These are phyloP conservation scores for Notodromas monacha DNA, from an alignment of 2,888 invertebrate species.

Conservation along the genomic window DNA sequence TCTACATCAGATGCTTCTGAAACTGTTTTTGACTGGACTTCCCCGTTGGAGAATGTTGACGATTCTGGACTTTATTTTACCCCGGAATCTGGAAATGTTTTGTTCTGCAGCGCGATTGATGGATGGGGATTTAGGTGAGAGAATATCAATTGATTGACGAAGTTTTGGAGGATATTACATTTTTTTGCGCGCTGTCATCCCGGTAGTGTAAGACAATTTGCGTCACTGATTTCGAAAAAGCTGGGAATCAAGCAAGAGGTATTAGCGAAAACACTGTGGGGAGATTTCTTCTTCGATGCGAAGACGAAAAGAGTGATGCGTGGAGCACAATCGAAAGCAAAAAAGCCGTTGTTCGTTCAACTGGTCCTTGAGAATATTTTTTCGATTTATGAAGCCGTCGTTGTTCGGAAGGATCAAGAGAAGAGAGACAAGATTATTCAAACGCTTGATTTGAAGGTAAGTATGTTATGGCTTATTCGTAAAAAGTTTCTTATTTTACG, in stretches of 20 bases:
- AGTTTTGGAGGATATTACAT: constrained; percentile 7
- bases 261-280: constrained; percentile 56
- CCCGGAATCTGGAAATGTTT: constrained; percentile 71
- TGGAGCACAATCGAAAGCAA: constrained; percentile 68
- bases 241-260: constrained; percentile 35
- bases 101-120: constrained; percentile 80
- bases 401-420: constrained; percentile 23
- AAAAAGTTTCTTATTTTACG: too few species aligned
- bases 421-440: constrained; percentile 17
- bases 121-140: constrained; percentile 51
- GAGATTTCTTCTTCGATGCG: constrained; percentile 56
- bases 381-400: constrained; percentile 52
- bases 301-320: constrained; percentile 49
- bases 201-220: constrained; percentile 48
- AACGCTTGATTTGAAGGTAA: constrained; percentile 12
- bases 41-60: constrained; percentile 43
- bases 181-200: too few species aligned
- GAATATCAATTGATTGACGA: constrained; percentile 1
- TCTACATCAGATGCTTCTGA: neutral
- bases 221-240: constrained; percentile 35
- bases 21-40: constrained; percentile 30
- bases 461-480: too few species aligned
- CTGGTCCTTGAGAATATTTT: constrained; percentile 66
- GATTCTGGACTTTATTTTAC: constrained; percentile 68
- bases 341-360: constrained; percentile 70